Percentiles rank a stretch among this genome's conserved stretches.
Evolutionary conservation across 2,113 vertebrate genomes (phyloP).

Genomic region (Paraplagusia blochii): DNA sequence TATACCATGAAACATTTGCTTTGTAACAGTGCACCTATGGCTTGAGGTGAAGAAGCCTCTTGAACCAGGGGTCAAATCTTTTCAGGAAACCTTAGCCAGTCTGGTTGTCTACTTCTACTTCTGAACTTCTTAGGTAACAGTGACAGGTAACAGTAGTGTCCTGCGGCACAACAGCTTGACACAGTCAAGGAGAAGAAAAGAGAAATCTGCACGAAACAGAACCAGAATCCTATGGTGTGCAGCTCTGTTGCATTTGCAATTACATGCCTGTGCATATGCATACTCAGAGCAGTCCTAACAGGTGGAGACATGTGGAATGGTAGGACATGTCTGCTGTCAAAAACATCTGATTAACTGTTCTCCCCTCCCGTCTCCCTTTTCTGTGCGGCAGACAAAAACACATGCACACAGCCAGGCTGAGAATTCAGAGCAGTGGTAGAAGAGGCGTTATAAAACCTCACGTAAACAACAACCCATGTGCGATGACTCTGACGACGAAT

Average conservation of each 20-base stretch:
- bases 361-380: background rate
- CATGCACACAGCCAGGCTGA: background rate
- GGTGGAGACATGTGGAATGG: conserved; percentile 30
- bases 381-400: background rate
- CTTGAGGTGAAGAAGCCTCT: no score
- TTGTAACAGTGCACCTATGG: no score
- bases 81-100: no score
- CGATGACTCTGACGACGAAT: background rate
- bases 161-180: no score
- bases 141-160: no score
- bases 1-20: no score
- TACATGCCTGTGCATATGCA: conserved; percentile 3
- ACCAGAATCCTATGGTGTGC: no score
- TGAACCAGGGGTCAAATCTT: no score
- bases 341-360: background rate
- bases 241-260: background rate
- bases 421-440: conserved; percentile 7
- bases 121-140: no score
- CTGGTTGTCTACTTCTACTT: no score
- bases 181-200: background rate
- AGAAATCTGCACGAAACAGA: no score
- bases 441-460: conserved; percentile 3
- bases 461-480: background rate
- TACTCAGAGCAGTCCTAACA: conserved; percentile 11
- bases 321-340: conserved; percentile 8